phyloP scores from a whole-genome alignment of 2,113 vertebrate species.

The Phrynocephalus versicolor region DNA sequence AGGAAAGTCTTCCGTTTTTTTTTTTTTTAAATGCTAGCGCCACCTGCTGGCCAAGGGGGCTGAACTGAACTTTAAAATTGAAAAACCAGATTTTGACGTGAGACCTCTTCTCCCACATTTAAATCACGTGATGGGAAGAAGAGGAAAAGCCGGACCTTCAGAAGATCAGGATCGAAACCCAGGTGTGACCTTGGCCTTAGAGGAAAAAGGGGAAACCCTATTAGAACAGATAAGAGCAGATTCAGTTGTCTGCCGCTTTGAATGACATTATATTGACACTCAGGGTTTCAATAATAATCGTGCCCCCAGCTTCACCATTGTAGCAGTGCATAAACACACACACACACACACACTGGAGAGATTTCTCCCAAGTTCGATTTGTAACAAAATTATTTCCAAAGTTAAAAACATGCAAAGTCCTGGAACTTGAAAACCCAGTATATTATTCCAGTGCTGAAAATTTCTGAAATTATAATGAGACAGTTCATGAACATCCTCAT shows the following conservation, averaged over 20 bases:
- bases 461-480: conserved; percentile 69
- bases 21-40: too few relatives aligned
- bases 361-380: conserved; percentile 43
- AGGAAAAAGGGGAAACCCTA: neutral
- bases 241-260: conserved; percentile 10
- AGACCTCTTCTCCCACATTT: too few relatives aligned
- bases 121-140: too few relatives aligned
- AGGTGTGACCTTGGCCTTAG: too few relatives aligned
- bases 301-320: conserved; percentile 35
- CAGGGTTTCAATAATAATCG: conserved; percentile 31
- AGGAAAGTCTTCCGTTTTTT: too few relatives aligned
- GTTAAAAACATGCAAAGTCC: conserved; percentile 53
- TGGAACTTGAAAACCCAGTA: conserved; percentile 59
- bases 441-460: conserved; percentile 57
- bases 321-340: conserved; percentile 51
- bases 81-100: too few relatives aligned
- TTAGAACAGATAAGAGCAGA: neutral
- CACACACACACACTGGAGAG: conserved; percentile 51
- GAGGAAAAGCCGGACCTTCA: too few relatives aligned
- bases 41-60: too few relatives aligned
- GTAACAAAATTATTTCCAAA: conserved; percentile 59
- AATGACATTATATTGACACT: conserved; percentile 25
- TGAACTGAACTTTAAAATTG: too few relatives aligned
- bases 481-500: conserved; percentile 63
- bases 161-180: too few relatives aligned